phyloP scores from a whole-genome alignment of 2,888 invertebrate genomes.

The Chirona hameri region DNA sequence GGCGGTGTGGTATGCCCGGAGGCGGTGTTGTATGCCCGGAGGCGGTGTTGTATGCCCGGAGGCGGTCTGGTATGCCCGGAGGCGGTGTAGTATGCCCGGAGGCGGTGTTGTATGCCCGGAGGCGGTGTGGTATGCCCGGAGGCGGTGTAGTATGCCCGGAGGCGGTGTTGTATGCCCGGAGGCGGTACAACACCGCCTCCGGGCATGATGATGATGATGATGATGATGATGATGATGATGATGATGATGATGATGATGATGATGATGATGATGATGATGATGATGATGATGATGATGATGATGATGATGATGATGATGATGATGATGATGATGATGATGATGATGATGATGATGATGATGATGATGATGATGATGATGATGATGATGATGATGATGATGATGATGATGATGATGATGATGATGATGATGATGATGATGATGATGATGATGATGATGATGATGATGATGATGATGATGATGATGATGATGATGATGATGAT shows the following conservation, averaged over 20 bases:
- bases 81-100: no score
- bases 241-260: conserved; percentile 22
- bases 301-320: conserved; percentile 22
- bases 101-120: no score
- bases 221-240: conserved; percentile 22
- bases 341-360: conserved; percentile 22
- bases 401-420: conserved; percentile 22
- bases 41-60: no score
- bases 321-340: conserved; percentile 22
- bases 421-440: conserved; percentile 22
- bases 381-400: no score
- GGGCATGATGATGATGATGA: conserved; percentile 7
- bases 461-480: conserved; percentile 22
- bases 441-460: conserved; percentile 22
- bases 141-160: no score
- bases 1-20: no score
- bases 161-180: no score
- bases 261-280: conserved; percentile 22
- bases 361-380: conserved; percentile 22
- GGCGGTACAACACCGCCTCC: neutral
- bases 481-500: conserved; percentile 22
- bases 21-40: no score
- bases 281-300: conserved; percentile 22
- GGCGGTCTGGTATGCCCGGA: no score
- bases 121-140: no score